Evolutionary conservation across 2,888 invertebrate genomes (phyloP), one percentile per base, ranked within the genome.

Genomic region (Eudasyphora cyanicolor): DNA sequence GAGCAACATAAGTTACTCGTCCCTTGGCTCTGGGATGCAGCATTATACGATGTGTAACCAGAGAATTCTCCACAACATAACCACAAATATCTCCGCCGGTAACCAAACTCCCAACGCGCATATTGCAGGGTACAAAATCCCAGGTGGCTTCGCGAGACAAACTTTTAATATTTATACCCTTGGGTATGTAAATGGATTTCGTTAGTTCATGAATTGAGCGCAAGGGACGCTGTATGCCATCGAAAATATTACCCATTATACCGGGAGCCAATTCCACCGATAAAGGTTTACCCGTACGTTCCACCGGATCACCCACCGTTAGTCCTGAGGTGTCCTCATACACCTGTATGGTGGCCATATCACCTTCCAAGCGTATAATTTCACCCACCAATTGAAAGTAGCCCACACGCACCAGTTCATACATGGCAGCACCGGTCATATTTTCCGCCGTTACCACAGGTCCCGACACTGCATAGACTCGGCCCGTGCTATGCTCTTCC

Each of bases 401-500:
- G 0, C 99, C 99, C 35, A 99, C 99, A 87, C 99, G 95, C 84
- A 99, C 99, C 93, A 99, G 92, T 93, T 99, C 99, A 95, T 99
- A 99, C 99, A 99, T 99, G 93, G 99, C 99, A 12, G 99, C 97
- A 78, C 99, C 99, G 78, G 98, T 96, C 99, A 99, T 99, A 92
- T 96, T 96, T 92, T 99, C 98, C 85, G 99, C 99, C 82, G 98
- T 99, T 64, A 99, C 99, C 92, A 99, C 99, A 92, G 99, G 99
- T 85, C 99, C 99, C 76, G 99, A 99, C 21, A 99, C 99, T 21
- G 98, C 98, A 91, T 95, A 98, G 29, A 99, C 99, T 92, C 96
- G 98, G 86, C 99, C 86, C 70, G 71, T 32, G 12, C 29, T 73
- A 5, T 49, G 21, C 60, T 82, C 79, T 27, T 74, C 45, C 0